Evolutionary conservation across 2,888 invertebrate genomes (phyloP), one percentile per base, ranked within the genome.

Genomic region (Gasteruption jaculator): DNA sequence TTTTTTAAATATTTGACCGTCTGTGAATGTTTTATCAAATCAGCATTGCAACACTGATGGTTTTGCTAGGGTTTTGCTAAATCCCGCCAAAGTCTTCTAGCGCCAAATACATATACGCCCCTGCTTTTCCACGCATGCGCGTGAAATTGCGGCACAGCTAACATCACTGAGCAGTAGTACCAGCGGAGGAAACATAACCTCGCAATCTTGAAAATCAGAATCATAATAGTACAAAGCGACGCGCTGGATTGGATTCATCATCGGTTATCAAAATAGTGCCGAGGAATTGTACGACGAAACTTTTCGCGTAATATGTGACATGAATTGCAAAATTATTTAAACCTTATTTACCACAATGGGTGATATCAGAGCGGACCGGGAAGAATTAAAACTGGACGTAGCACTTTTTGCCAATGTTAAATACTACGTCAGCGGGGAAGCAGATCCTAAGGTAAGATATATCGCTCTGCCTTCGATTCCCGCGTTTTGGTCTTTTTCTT

Each of bases 371-470:
- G 72, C 71, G 49, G 71, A 73, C 45, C 61, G 73, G 43, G 65
- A 72, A 44, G 71, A 71, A 49, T 56, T 73, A 44, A 73, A 74
- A 47, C 60, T 75, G 37, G 69, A 71, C 41, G 78, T 79, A 61
- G 75, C 77, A 60, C 76, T 91, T 58, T 91, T 91, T 73, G 84
- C 85, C 71, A 83, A 85, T 76, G 84, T 91, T 57, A 86, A 86
- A 68, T 91, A 83, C 74, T 89, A 83, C 74, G 76, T 86, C 60
- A 86, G 85, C 66, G 90, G 90, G 54, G 85, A 85, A 49, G 65
- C 58, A 34, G 70, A 70, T 52, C 61, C 69, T 21, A 70, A 70
- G 63, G 70, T 69, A 52, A 40, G 15, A 26, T 7, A 12, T n/a
- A n/a, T n/a, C n/a, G n/a, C n/a, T n/a, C n/a, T n/a, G n/a, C n/a